Evolutionary conservation across 2,797 vertebrate species (phyloP), one percentile per base, ranked within the genome.

Genomic region (Rhinella marina): DNA sequence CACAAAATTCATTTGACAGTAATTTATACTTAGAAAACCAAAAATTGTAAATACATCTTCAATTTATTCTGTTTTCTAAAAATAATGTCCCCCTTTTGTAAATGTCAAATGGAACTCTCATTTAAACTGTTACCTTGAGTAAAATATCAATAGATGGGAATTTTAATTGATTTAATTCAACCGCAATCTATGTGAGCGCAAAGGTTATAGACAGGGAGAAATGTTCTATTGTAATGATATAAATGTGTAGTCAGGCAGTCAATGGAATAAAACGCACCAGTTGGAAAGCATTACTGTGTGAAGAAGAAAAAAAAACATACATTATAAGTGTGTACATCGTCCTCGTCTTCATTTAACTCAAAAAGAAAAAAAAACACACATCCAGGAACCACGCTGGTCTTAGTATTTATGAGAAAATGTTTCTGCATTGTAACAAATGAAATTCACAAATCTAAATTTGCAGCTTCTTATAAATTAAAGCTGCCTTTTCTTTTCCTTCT

Each of bases 1-100:
- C 94, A 93, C 95, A 95, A 94, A 95, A 94, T 97, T 98, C 97
- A 95, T 96, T 95, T 95, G 93, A 93, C 93, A 96, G 96, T 96
- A 96, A 97, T 97, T 97, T 96, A 94, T 95, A 96, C 94, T 95
- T 97, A 95, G 93, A 92, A 92, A 95, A 93, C 90, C 92, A 94
- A 94, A 94, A 90, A 93, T 90, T 94, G 88, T 92, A 93, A 94
- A 93, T 95, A 94, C 91, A 93, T 93, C 90, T 94, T 92, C 90
- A 92, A 92, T 94, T 93, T 93, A 91, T 54, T 57, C 56, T 92
- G 92, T 92, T 90, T 87, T 92, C 90, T 94, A 94, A 94, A 95
- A 94, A 90, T 91, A 90, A 5, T 9, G 57, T 32, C 90, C 75
- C 85, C 62, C 84, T 89, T 89, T 89, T 91, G 90, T 82, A 86